phyloP scores from a whole-genome alignment of 2,113 vertebrate species.

The Etheostoma spectabile region DNA sequence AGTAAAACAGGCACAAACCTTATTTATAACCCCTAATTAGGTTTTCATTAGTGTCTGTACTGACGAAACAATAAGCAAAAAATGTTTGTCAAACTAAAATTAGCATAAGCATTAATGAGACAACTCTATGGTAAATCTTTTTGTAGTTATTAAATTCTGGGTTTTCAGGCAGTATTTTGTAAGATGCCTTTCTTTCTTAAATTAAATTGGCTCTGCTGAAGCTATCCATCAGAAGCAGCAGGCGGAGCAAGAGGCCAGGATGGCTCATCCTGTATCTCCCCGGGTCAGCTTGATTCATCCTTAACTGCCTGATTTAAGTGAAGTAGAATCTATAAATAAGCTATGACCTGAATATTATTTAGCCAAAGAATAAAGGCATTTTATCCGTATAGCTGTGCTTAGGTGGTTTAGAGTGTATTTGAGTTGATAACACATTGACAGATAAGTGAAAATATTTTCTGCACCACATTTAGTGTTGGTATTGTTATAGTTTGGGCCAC shows the following conservation, averaged over 20 bases:
- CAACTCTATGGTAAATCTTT: neutral
- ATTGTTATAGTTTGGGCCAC: neutral
- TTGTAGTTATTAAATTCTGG: neutral
- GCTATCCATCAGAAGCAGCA: conserved; percentile 41
- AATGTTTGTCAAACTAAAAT: neutral
- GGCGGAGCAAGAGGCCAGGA: conserved; percentile 47
- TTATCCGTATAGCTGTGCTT: conserved; percentile 34
- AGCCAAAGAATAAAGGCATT: conserved; percentile 18
- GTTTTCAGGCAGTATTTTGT: neutral
- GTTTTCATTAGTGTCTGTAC: neutral
- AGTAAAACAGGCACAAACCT: neutral
- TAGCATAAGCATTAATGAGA: neutral
- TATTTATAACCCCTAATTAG: neutral
- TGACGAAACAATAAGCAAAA: neutral
- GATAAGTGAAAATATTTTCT: neutral
- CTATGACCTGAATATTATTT: conserved; percentile 55
- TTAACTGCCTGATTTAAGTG: conserved; percentile 40
- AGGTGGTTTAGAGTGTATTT: neutral
- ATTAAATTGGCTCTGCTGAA: neutral
- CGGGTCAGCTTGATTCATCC: conserved; percentile 59
- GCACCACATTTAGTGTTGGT: neutral
- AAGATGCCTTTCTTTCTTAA: conserved; percentile 13
- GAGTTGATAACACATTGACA: conserved; percentile 17
- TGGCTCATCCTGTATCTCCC: conserved; percentile 59
- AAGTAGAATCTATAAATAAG: conserved; percentile 50